Evolutionary conservation across 2,888 invertebrate species (phyloP), one percentile per base, ranked within the genome.

Genomic region (Hirtodrosophila confusa): DNA sequence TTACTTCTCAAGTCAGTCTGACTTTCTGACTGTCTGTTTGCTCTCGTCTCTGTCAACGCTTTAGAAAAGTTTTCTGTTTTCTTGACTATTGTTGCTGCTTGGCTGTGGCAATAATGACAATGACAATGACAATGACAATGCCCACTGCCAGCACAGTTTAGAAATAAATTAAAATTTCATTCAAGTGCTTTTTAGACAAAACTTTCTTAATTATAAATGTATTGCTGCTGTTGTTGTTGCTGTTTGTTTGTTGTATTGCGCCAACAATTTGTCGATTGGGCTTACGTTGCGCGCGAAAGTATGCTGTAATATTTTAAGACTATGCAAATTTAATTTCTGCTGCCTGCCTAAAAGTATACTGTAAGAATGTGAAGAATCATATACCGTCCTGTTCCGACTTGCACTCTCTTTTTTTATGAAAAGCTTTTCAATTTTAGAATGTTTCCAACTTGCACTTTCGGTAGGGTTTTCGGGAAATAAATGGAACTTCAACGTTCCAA

Each of bases 101-200:
- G 33, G 50, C 44, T 60, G 41, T 65, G 74, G 65, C 72, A 69
- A 57, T 69, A 64, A 67, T 60, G 68, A 67, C 68, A 64, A 36
- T 63, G 63, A 54, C 64, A 64, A 64, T 53, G 62, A 67, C 68
- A 64, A 36, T 63, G 63, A 63, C 64, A 64, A 64, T 53, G 62
- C 51, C 51, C 51, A 39, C 44, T 31, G 41, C 36, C 49, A 61
- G 73, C 56, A 48, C 69, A 55, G 76, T 83, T 84, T 84, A 72
- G 82, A 84, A 84, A 84, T 86, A 84, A 84, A 84, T 84, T 84
- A 84, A 84, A 84, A 82, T 86, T 86, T 84, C 73, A 84, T 84
- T 86, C 70, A 82, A 84, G 84, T 86, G 84, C 79, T 69, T 75
- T 71, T 72, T 70, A 71, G 60, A 53, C 70, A 80, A 86, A 84